Percentiles rank a stretch among this genome's conserved stretches.
These are phyloP conservation scores for Drosophila tripunctata DNA, from an alignment of 2,888 invertebrate genomes.

Conservation along the genomic window DNA sequence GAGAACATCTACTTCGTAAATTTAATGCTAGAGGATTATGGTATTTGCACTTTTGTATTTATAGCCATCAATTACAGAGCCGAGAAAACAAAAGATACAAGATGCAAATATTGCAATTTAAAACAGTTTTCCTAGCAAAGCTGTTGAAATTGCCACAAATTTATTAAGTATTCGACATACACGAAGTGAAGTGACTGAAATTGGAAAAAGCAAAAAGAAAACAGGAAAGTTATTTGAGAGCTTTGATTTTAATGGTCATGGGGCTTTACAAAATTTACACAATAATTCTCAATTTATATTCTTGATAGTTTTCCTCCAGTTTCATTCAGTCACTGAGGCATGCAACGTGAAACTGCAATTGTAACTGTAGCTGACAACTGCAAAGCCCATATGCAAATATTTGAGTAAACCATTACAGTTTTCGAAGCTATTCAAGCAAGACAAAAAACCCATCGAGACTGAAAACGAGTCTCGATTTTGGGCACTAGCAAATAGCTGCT, in stretches of 20 bases:
- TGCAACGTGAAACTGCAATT: slow-evolving; percentile 14
- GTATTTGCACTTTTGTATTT: neutral
- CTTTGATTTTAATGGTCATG: slow-evolving; percentile 6
- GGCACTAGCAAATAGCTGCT: slow-evolving; percentile 18
- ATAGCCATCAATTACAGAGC: slow-evolving; percentile 6
- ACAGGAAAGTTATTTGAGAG: neutral
- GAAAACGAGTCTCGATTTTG: slow-evolving; percentile 22
- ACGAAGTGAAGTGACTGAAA: neutral
- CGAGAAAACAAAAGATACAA: neutral
- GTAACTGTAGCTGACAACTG: slow-evolving; percentile 18
- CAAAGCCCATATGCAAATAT: slow-evolving; percentile 27
- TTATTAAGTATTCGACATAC: neutral
- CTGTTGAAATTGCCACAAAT: slow-evolving; percentile 5
- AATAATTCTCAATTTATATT: neutral
- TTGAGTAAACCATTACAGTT: slow-evolving; percentile 22
- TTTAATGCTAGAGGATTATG: slow-evolving; percentile 11
- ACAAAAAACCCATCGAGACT: neutral
- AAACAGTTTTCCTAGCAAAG: neutral
- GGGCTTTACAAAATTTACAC: slow-evolving; percentile 8
- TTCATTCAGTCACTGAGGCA: slow-evolving; percentile 25
- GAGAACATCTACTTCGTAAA: neutral
- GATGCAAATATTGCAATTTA: neutral
- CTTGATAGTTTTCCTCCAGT: neutral
- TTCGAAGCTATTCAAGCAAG: slow-evolving; percentile 17
- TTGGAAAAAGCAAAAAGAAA: too few species aligned